phyloP scores from a whole-genome alignment of 2,113 vertebrate species.

The Corythoichthys haematopterus region DNA sequence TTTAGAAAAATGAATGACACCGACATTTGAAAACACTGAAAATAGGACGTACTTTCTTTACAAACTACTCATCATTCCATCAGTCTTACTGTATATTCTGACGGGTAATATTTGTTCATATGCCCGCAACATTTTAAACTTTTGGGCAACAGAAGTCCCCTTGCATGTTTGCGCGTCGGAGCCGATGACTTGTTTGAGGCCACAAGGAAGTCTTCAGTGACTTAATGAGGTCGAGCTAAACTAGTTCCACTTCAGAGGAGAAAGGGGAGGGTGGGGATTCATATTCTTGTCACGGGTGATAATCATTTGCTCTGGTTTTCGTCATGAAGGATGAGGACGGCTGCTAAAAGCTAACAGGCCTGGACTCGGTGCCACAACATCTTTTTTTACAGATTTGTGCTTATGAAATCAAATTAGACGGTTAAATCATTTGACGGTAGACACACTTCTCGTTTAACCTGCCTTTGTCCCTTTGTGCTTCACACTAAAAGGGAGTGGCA shows the following conservation, averaged over 20 bases:
- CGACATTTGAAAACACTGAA: not conserved
- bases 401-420: not conserved
- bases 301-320: constrained; percentile 37
- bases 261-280: constrained; percentile 26
- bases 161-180: constrained; percentile 29
- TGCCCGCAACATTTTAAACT: not conserved
- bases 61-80: not conserved
- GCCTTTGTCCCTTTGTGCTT: constrained; percentile 46
- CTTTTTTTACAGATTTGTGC: not conserved
- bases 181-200: constrained; percentile 47
- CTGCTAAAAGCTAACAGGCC: not conserved
- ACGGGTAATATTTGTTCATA: not conserved
- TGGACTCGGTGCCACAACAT: constrained; percentile 8
- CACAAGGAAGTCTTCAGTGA: constrained; percentile 45
- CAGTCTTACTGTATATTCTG: not conserved
- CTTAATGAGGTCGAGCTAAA: constrained; percentile 63
- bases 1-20: not conserved
- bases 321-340: constrained; percentile 1
- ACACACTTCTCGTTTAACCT: not conserved
- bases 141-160: constrained; percentile 6
- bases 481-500: constrained; percentile 53
- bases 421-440: not conserved
- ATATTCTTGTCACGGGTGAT: constrained; percentile 33
- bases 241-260: constrained; percentile 49
- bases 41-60: not conserved